Evolutionary conservation across 1,140 invertebrate species (phyloP), one percentile per base, ranked within the genome.

Genomic region (Drosophila bipectinata): DNA sequence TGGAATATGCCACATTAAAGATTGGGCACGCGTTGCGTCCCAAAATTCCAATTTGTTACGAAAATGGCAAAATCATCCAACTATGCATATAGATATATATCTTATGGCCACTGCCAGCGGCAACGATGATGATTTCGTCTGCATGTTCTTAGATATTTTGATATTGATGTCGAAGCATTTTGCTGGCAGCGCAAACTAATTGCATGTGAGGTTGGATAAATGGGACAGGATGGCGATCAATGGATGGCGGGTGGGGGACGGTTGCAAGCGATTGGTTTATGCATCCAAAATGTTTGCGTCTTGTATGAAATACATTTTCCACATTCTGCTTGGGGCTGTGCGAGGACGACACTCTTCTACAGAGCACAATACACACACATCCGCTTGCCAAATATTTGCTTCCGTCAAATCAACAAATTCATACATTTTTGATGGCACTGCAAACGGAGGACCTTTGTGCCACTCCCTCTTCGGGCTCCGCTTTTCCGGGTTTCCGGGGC

Each of bases 361-460:
- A 12, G 34, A 72, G 53, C 21, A 64, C 48, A 32, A 45, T 5
- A 52, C 66, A 54, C 66, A 54, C 49, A 72, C 74, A 78, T 77
- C 74, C 74, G 72, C 58, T 69, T 66, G 74, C 56, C 79, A 82
- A 82, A 82, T 82, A 74, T 82, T 82, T 82, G 80, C 79, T 82
- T 82, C 79, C 79, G 79, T 82, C 79, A 82, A 83, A 82, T 82
- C 79, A 82, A 82, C 79, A 82, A 82, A 82, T 82, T 74, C 79
- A 82, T 82, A 78, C 74, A 82, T 78, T 78, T 82, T 82, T 82
- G 79, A 82, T 82, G 79, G 62, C 62, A 69, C 60, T 63, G 63
- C 79, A 74, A 80, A 80, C 72, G 78, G 45, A 55, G 78, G 47
- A 55, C 71, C 72, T 64, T 64, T 57, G 64, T 77, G 63, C 52